Base-by-base conservation (phyloP, 2,888 invertebrate species). In the Mythimna lalbum region DNA sequence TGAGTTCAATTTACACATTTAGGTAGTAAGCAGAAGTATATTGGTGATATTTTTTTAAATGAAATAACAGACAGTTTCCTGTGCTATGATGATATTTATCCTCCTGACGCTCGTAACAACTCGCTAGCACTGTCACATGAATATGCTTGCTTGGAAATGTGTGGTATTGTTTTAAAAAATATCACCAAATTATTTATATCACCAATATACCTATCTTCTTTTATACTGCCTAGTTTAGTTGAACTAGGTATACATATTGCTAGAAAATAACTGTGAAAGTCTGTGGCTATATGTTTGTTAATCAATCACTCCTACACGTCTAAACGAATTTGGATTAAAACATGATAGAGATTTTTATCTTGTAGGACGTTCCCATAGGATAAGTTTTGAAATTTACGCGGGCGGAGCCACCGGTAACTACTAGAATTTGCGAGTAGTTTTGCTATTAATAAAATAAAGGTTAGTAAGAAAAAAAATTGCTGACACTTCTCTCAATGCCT, bases 401-500 rank as follows among this genome's bases (percentile, higher is more conserved):
- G 0, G 19, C 4, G 47, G 2, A 49, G 47, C 19, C 19, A n/a
- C 19, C n/a, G n/a, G 17, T 6, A 47, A n/a, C 7, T 7, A n/a
- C 47, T 49, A 49, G 43, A 1, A 19, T 43, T 43, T 4, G 0
- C 4, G 4, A 43, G 39, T 17, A 17, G 39, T 17, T 43, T 14
- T 17, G n/a, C 9, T 2, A n/a, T 19, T 49, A 49, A 49, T 49
- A 49, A 49, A 49, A 49, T n/a, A 49, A 49, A 7, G 53, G 17
- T 27, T 12, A 52, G 52, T 21, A 52, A 19, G 7, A 56, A 47
- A 36, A 56, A 7, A 14, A 4, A 17, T 4, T 47, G 5, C 9
- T n/a, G n/a, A 33, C 70, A 33, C 23, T 53, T 53, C 2, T 23
- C 17, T 50, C n/a, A 70, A 69, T 23, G 9, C 10, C 1, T 53